phyloP scores from a whole-genome alignment of 2,888 invertebrate genomes.

The Drosophila nr. perissopoda region DNA sequence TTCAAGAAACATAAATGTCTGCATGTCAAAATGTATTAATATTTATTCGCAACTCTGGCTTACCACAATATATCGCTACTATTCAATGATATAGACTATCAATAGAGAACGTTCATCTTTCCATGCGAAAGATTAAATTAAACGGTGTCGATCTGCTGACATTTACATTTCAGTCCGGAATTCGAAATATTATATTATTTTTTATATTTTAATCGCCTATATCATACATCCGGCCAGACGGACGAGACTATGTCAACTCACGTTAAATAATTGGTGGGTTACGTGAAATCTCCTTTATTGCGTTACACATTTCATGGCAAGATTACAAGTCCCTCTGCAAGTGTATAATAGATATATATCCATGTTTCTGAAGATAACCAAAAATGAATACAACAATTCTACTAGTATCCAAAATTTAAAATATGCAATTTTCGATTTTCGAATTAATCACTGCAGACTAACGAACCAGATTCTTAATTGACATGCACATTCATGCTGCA shows the following conservation, averaged over 20 bases:
- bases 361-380: background rate
- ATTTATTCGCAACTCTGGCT: background rate
- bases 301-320: background rate
- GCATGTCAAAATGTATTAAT: background rate
- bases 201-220: background rate
- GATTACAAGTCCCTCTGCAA: background rate
- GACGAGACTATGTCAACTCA: too few relatives aligned
- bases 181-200: background rate
- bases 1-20: background rate
- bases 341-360: background rate
- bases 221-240: too few relatives aligned
- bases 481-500: background rate
- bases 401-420: background rate
- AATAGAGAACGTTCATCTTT: background rate
- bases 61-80: background rate
- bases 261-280: background rate
- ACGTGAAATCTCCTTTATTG: background rate
- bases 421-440: background rate
- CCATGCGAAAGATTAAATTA: background rate
- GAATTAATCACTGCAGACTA: background rate
- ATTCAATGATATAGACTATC: background rate
- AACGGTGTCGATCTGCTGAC: background rate
- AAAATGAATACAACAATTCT: background rate
- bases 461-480: background rate
- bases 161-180: background rate